phyloP scores from a whole-genome alignment of 2,888 invertebrate species.

The Ischnus inquisitorius region DNA sequence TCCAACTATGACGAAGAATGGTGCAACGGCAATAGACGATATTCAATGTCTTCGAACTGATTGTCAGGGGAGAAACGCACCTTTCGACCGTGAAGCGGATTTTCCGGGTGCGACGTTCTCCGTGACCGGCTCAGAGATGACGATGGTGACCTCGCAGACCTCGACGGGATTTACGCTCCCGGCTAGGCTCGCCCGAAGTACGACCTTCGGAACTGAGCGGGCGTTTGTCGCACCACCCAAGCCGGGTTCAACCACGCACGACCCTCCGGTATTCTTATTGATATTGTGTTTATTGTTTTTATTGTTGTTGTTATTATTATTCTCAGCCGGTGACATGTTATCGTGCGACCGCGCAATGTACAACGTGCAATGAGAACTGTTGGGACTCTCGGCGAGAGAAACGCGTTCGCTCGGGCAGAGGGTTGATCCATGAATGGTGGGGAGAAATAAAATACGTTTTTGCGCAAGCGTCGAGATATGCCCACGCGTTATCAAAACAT shows the following conservation, averaged over 20 bases:
- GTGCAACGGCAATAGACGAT: constrained; percentile 19
- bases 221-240: constrained; percentile 22
- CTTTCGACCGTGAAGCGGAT: constrained; percentile 72
- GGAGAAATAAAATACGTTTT: constrained; percentile 68
- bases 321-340: constrained; percentile 61
- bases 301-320: constrained; percentile 47
- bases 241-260: constrained; percentile 46
- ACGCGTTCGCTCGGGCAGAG: constrained; percentile 74
- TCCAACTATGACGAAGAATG: constrained; percentile 26
- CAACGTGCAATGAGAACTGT: constrained; percentile 77
- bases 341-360: constrained; percentile 66
- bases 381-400: constrained; percentile 69
- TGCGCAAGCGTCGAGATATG: constrained; percentile 75
- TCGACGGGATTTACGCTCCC: constrained; percentile 72
- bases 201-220: constrained; percentile 51
- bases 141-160: constrained; percentile 77
- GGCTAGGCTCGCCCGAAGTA: constrained; percentile 43
- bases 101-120: constrained; percentile 67
- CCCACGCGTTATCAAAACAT: constrained; percentile 75
- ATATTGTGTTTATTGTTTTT: constrained; percentile 30
- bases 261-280: constrained; percentile 30
- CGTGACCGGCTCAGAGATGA: constrained; percentile 71
- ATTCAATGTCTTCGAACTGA: not conserved
- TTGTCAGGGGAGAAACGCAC: constrained; percentile 72
- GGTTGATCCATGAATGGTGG: constrained; percentile 80